Conservation (phyloP, 2,797 vertebrate genomes). For the Molossus molossus region DNA sequence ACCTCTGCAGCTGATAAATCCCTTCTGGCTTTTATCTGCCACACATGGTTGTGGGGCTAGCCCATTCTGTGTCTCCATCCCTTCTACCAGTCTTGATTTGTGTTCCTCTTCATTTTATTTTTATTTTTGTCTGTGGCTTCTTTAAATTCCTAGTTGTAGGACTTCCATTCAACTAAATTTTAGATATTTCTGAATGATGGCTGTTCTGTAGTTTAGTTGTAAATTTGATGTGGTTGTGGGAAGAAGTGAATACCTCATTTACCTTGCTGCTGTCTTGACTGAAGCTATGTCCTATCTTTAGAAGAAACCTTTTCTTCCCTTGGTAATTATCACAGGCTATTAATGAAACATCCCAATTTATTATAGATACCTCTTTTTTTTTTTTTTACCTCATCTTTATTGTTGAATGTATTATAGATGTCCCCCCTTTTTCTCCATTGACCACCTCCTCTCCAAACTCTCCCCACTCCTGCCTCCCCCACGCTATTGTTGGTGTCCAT, state of each 20-base stretch:
- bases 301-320: constrained; percentile 1
- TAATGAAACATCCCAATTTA: background rate
- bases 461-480: no score
- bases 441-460: no score
- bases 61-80: background rate
- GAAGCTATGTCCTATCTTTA: background rate
- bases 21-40: background rate
- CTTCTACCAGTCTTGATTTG: background rate
- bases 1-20: background rate
- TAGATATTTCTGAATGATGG: background rate
- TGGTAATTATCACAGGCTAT: background rate
- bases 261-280: background rate
- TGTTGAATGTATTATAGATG: no score
- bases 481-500: no score
- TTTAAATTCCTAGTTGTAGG: background rate
- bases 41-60: background rate
- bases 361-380: background rate
- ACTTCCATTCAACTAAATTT: background rate
- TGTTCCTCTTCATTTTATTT: background rate
- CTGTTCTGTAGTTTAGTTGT: background rate
- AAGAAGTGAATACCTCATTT: background rate
- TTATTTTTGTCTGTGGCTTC: background rate
- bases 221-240: background rate
- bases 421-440: no score
- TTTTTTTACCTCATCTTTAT: no score